Percentiles rank a stretch among this genome's conserved stretches.
Conservation (phyloP, 2,797 vertebrate genomes). For the Ceyx erithaca region DNA sequence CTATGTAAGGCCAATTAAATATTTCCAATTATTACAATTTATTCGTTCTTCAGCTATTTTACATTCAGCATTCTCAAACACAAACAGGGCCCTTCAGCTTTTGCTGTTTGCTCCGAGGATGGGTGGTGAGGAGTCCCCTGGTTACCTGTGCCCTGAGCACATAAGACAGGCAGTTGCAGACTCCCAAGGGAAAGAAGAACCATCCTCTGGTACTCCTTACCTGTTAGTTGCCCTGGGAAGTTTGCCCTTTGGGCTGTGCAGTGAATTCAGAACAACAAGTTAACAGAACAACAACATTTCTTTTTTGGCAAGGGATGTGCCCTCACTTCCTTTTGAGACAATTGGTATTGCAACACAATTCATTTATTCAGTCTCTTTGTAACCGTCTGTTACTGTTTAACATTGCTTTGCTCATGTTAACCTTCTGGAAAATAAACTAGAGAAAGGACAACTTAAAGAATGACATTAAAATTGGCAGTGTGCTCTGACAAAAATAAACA, state of each 20-base stretch:
- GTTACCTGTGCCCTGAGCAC: neutral
- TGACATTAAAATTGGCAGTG: neutral
- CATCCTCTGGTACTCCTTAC: neutral
- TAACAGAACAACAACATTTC: neutral
- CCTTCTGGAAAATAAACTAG: neutral
- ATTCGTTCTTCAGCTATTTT: neutral
- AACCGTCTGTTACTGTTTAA: neutral
- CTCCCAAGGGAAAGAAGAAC: neutral
- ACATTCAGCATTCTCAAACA: neutral
- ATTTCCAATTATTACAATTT: neutral
- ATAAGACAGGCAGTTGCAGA: neutral
- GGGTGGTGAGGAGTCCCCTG: fast-evolving
- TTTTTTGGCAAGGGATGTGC: neutral
- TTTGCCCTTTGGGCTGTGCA: neutral
- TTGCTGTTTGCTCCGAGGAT: neutral
- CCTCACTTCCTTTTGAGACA: neutral
- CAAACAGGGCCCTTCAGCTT: neutral
- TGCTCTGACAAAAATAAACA: neutral
- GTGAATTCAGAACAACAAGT: neutral
- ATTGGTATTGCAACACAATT: fast-evolving
- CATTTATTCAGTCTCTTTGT: neutral
- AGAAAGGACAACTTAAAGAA: neutral
- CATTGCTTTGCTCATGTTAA: neutral
- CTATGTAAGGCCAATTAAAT: neutral
- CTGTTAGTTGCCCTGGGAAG: neutral